phyloP scores from a whole-genome alignment of 2,797 vertebrate genomes.

The Argya squamiceps region DNA sequence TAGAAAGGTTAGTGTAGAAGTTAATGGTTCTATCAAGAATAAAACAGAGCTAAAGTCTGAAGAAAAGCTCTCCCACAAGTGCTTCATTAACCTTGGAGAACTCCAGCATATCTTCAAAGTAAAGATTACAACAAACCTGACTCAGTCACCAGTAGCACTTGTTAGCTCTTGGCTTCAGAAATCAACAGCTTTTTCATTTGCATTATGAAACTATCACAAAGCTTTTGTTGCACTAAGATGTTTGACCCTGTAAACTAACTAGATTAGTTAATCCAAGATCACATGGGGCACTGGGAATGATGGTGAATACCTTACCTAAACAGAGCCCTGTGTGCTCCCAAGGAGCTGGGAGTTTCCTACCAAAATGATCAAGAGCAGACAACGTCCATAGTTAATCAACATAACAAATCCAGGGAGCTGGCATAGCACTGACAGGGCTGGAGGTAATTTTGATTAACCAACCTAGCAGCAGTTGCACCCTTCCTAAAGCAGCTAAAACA shows the following conservation, averaged over 20 bases:
- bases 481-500: neutral
- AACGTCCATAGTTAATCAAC: accelerated
- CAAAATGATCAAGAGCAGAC: neutral
- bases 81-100: slow-evolving; percentile 94
- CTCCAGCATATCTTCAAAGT: slow-evolving; percentile 79
- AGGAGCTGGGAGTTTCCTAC: neutral
- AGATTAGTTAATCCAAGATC: neutral
- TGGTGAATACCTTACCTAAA: neutral
- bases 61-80: slow-evolving; percentile 90
- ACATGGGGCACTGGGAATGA: neutral
- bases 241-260: neutral
- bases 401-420: neutral
- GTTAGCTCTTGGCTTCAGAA: slow-evolving; percentile 57
- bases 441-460: neutral
- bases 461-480: neutral
- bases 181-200: slow-evolving; percentile 44
- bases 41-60: slow-evolving; percentile 89
- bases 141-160: slow-evolving; percentile 46
- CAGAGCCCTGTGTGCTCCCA: accelerated
- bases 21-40: slow-evolving; percentile 95
- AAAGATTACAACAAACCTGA: slow-evolving; percentile 77
- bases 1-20: slow-evolving; percentile 89
- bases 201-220: slow-evolving; percentile 10
- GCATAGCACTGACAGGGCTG: neutral
- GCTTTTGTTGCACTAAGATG: neutral